A percentile compares a stretch with the other conserved stretches of the same genome.
phyloP scores from a whole-genome alignment of 2,888 invertebrate genomes.

The Drosophila paramelanica region DNA sequence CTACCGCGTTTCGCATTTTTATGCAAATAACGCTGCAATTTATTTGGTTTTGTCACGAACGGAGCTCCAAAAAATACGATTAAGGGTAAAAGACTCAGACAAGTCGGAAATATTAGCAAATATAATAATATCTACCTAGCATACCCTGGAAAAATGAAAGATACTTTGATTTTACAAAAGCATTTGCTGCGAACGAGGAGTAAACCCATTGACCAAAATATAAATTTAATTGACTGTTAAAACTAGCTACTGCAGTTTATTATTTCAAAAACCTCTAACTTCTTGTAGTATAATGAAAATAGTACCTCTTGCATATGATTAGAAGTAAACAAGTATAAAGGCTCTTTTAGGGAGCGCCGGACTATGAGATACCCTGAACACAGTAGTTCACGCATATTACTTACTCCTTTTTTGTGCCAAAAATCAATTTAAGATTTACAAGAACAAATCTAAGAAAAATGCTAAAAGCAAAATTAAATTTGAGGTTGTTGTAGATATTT shows the following conservation, averaged over 20 bases:
- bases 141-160: conserved; percentile 29
- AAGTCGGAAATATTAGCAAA: conserved; percentile 69
- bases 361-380: no score
- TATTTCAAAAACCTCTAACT: not conserved
- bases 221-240: not conserved
- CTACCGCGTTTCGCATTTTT: conserved; percentile 69
- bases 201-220: not conserved
- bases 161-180: conserved; percentile 8
- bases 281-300: no score
- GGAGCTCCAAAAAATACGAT: conserved; percentile 29
- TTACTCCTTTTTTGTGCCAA: no score
- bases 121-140: conserved; percentile 50
- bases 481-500: no score
- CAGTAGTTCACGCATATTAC: no score
- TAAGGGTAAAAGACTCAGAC: conserved; percentile 24
- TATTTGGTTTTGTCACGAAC: conserved; percentile 78
- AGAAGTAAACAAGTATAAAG: no score
- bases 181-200: not conserved
- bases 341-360: no score
- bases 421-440: no score
- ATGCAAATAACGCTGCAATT: conserved; percentile 77
- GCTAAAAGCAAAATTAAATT: no score
- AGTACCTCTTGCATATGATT: no score
- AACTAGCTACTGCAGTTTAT: not conserved
- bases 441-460: no score